Percentiles rank a stretch among this genome's conserved stretches.
phyloP scores from a whole-genome alignment of 2,888 invertebrate genomes.

The Margaritifera margaritifera region DNA sequence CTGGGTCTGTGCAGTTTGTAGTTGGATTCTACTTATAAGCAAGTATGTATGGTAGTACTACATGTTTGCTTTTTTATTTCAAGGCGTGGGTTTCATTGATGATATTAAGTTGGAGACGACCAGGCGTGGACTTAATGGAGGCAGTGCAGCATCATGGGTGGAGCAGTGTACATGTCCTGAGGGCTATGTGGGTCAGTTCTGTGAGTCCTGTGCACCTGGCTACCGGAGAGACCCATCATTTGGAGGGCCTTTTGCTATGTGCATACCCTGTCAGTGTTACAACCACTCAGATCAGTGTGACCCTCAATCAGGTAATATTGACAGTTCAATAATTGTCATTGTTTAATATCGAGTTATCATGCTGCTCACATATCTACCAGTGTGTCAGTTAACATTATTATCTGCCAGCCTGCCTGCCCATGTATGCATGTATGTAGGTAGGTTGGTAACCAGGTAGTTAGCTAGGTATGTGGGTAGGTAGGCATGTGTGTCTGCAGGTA shows the following conservation, averaged over 20 bases:
- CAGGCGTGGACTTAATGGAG: constrained; percentile 75
- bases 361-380: neutral
- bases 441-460: too few species aligned
- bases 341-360: neutral
- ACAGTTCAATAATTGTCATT: neutral
- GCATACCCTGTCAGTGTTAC: constrained; percentile 97
- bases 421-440: too few species aligned
- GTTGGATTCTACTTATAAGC: too few species aligned
- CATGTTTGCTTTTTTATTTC: constrained; percentile 2
- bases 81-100: constrained; percentile 88
- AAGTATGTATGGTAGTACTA: neutral
- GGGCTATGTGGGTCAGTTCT: constrained; percentile 89
- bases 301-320: constrained; percentile 60
- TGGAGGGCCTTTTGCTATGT: constrained; percentile 93
- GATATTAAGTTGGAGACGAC: constrained; percentile 93
- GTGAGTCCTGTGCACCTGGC: constrained; percentile 97
- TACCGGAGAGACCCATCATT: constrained; percentile 92
- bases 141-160: constrained; percentile 92
- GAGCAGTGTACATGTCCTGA: constrained; percentile 89
- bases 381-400: too few species aligned
- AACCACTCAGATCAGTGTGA: constrained; percentile 97
- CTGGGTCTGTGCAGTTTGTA: too few species aligned
- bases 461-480: too few species aligned
- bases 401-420: too few species aligned
- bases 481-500: too few species aligned